phyloP scores from a whole-genome alignment of 2,113 vertebrate species.

The Cathartes aura region DNA sequence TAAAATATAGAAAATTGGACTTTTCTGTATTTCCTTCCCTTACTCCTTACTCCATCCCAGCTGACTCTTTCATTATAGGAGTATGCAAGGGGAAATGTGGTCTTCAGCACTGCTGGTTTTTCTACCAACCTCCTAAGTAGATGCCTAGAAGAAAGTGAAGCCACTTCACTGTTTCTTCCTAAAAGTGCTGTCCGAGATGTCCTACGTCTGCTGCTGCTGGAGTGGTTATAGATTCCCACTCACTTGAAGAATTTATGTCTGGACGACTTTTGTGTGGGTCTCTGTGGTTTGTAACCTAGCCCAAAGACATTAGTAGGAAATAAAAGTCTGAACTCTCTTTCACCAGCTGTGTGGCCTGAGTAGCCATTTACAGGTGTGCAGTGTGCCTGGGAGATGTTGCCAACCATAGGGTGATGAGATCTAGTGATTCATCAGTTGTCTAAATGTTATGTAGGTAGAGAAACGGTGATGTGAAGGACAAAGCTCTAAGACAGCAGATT shows the following conservation, averaged over 20 bases:
- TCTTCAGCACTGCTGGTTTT: neutral
- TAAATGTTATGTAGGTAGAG: neutral
- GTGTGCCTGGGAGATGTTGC: neutral
- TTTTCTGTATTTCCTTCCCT: neutral
- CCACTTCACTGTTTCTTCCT: neutral
- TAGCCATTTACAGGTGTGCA: neutral
- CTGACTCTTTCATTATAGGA: neutral
- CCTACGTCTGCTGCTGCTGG: neutral
- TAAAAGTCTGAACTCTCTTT: neutral
- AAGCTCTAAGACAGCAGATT: neutral
- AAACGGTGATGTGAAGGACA: neutral
- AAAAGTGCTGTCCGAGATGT: neutral
- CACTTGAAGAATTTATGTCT: neutral
- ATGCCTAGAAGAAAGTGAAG: neutral
- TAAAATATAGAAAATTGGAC: neutral
- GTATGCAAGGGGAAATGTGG: neutral
- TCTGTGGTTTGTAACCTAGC: neutral
- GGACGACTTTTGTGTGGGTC: neutral
- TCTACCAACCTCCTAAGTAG: neutral
- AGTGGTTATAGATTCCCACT: neutral
- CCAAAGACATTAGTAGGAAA: neutral
- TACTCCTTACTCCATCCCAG: neutral
- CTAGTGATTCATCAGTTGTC: slow-evolving; percentile 2
- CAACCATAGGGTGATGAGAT: neutral
- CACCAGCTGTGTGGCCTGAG: neutral